phyloP scores from a whole-genome alignment of 2,888 invertebrate species.

The Icerya purchasi region DNA sequence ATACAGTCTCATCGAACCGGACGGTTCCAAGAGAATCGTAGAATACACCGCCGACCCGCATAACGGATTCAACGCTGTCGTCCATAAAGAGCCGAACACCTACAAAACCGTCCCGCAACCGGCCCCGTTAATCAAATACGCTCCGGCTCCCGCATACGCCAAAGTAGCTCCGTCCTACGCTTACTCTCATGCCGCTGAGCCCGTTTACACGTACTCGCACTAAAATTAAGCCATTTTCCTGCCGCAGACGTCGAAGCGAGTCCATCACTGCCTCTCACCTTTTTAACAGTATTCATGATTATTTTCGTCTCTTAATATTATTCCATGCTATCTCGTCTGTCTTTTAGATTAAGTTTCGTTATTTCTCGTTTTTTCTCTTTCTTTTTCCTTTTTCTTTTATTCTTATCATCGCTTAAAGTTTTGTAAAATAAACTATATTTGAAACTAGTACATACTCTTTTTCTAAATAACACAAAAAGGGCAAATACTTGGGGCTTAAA shows the following conservation, averaged over 20 bases:
- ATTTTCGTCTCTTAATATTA: no score
- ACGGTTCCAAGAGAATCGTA: conserved; percentile 19
- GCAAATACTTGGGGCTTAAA: background rate
- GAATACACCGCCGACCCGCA: conserved; percentile 21
- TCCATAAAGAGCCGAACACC: conserved; percentile 19
- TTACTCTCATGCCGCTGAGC: conserved; percentile 15
- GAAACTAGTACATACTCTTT: no score
- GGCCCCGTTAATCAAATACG: conserved; percentile 9
- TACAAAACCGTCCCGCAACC: conserved; percentile 8
- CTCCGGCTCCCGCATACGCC: conserved; percentile 13
- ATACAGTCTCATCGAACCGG: conserved; percentile 20
- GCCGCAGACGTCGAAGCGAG: background rate
- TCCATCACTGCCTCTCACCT: background rate
- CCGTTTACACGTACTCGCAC: conserved; percentile 7
- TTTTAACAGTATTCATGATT: no score
- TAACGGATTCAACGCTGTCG: conserved; percentile 21
- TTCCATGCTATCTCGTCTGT: background rate
- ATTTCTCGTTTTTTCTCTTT: background rate
- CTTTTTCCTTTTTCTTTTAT: background rate
- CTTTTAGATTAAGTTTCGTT: background rate
- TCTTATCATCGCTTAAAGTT: background rate
- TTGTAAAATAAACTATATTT: no score
- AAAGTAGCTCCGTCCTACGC: conserved; percentile 1
- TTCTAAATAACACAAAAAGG: background rate
- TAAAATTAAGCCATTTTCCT: no score